phyloP scores from a whole-genome alignment of 2,113 vertebrate genomes.

The Tinamus guttatus region DNA sequence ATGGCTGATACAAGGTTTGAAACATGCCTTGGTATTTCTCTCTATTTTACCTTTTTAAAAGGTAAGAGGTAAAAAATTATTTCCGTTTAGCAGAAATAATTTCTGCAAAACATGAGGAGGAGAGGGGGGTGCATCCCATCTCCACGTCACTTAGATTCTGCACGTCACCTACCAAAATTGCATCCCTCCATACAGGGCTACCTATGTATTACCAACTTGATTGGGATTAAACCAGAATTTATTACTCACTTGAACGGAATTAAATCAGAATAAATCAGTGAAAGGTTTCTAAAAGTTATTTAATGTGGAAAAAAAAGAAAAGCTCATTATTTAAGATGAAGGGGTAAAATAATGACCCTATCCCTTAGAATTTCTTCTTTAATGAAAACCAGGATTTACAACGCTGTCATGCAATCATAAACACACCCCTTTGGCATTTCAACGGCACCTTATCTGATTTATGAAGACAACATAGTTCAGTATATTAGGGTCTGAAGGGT shows the following conservation, averaged over 20 bases:
- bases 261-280: neutral
- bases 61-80: neutral
- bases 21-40: neutral
- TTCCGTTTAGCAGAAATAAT: neutral
- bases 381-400: neutral
- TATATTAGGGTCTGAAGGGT: rapidly evolving
- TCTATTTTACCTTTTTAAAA: neutral
- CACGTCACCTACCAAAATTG: neutral
- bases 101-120: neutral
- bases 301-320: neutral
- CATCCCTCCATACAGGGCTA: neutral
- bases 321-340: neutral
- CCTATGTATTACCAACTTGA: neutral
- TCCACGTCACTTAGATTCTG: neutral
- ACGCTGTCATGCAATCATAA: neutral
- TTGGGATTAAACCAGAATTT: neutral
- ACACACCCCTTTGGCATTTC: rapidly evolving
- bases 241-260: neutral
- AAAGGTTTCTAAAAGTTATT: neutral
- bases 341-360: neutral
- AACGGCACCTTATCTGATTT: neutral
- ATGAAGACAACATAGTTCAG: neutral
- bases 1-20: neutral
- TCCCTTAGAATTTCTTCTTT: neutral
- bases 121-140: neutral